A percentile compares a stretch with the other conserved stretches of the same genome.
These are phyloP conservation scores for Odontothrips loti DNA, from an alignment of 2,888 invertebrate genomes.

Conservation along the genomic window DNA sequence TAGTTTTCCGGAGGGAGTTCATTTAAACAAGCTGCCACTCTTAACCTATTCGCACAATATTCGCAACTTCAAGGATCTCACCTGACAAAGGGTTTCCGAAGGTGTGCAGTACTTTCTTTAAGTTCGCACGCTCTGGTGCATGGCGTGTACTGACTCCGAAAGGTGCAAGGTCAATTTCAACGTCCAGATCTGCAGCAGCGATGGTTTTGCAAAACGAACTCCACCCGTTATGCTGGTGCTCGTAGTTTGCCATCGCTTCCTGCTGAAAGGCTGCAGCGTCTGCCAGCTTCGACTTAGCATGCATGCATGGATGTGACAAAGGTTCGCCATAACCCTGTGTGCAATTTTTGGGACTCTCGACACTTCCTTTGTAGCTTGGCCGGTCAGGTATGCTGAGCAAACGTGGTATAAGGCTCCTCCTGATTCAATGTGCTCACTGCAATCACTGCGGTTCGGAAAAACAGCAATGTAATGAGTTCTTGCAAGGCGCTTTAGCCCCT, in stretches of 20 bases:
- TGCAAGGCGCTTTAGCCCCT: background rate
- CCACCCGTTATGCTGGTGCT: background rate
- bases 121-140: too few relatives aligned
- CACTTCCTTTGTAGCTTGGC: background rate
- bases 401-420: background rate
- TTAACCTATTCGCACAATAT: too few relatives aligned
- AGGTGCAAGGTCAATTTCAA: too few relatives aligned
- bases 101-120: too few relatives aligned
- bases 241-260: background rate
- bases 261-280: background rate
- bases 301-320: background rate
- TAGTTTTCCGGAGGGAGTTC: too few relatives aligned
- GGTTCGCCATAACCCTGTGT: background rate
- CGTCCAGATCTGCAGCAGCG: background rate
- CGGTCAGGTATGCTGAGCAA: background rate
- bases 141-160: too few relatives aligned
- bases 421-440: background rate
- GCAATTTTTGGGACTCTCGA: background rate
- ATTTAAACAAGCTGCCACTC: too few relatives aligned
- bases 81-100: too few relatives aligned
- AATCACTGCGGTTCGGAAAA: background rate
- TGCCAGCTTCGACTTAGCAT: background rate
- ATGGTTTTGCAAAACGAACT: background rate
- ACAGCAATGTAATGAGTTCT: background rate
- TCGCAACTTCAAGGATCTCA: too few relatives aligned